phyloP scores from a whole-genome alignment of 1,140 invertebrate species.

The Drosophila micromelanica region DNA sequence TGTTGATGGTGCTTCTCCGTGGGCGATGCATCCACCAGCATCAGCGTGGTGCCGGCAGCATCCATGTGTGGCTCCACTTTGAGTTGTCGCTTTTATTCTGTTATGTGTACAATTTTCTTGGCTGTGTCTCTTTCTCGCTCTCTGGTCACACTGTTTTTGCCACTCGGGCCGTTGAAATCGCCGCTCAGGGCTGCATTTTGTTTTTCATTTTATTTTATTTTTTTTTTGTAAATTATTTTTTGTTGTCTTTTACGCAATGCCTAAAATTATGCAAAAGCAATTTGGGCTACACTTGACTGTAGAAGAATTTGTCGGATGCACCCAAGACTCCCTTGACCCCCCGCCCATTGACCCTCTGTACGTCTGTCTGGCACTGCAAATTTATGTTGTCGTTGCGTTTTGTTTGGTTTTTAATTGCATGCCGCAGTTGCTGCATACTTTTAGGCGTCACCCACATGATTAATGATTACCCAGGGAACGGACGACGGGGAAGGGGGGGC shows the following conservation, averaged over 20 bases:
- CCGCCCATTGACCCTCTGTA: background rate
- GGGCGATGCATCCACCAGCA: constrained; percentile 49
- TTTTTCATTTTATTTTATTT: constrained; percentile 6
- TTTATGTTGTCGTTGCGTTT: constrained; percentile 59
- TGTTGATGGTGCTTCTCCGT: constrained; percentile 33
- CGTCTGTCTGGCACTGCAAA: constrained; percentile 44
- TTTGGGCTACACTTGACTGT: constrained; percentile 3
- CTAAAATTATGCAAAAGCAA: constrained; percentile 11
- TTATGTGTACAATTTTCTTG: background rate
- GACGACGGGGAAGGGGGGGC: background rate
- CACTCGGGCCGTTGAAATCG: background rate
- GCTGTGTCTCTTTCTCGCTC: background rate
- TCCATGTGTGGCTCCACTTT: constrained; percentile 48
- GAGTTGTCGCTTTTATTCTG: background rate
- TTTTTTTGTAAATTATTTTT: constrained; percentile 1
- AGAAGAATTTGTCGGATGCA: constrained; percentile 12
- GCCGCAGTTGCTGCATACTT: constrained; percentile 51
- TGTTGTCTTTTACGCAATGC: constrained; percentile 13
- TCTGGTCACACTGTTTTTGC: constrained; percentile 2
- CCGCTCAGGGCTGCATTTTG: constrained; percentile 9
- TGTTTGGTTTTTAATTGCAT: constrained; percentile 69
- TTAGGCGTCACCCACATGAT: constrained; percentile 69
- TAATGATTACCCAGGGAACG: constrained; percentile 55
- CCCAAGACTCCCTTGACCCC: background rate
- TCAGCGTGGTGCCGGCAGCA: constrained; percentile 38